phyloP scores from a whole-genome alignment of 2,113 vertebrate species.

The Poeciliopsis turrubarensis region DNA sequence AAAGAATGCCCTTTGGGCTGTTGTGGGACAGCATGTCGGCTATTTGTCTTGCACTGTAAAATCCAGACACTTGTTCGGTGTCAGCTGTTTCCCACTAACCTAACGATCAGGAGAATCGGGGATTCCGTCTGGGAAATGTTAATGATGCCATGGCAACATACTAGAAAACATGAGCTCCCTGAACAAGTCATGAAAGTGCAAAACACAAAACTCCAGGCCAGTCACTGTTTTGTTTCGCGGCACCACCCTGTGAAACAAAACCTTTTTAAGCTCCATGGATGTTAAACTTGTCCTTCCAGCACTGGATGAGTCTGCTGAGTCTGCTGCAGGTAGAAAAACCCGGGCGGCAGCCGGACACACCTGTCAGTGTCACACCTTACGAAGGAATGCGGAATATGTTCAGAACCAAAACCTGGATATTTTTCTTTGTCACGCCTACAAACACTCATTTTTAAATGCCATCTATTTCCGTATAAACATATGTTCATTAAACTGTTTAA shows the following conservation, averaged over 20 bases:
- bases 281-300: constrained; percentile 53
- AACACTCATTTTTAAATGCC: not conserved
- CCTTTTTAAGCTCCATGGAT: not conserved
- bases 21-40: no score
- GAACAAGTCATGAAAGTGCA: not conserved
- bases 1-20: no score
- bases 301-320: constrained; percentile 19
- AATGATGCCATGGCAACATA: not conserved
- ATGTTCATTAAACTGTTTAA: not conserved
- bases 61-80: no score
- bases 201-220: not conserved
- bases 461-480: not conserved
- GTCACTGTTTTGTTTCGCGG: not conserved
- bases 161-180: not conserved
- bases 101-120: no score
- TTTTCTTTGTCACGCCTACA: constrained; percentile 8
- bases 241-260: constrained; percentile 38
- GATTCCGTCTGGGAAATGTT: not conserved
- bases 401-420: constrained; percentile 11
- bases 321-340: constrained; percentile 12
- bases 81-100: no score
- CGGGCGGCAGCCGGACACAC: constrained; percentile 60
- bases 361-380: constrained; percentile 57
- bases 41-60: no score
- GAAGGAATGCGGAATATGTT: constrained; percentile 56